Conservation (phyloP, 1,140 invertebrate species). For the honey bee (Apis mellifera) region Amel_HAv3.1 CM009936.2:16261501-16262000, state of each 20-base stretch:
- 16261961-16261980: not conserved
- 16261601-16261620: not conserved
- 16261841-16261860: not conserved
- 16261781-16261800: constrained; percentile 65
- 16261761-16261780: constrained; percentile 77
- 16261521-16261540: constrained; percentile 75
- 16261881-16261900: constrained; percentile 22
- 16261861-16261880: not conserved
- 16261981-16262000: not conserved
- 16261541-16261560: constrained; percentile 71
- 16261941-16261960: not conserved
- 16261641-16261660: constrained; percentile 10
- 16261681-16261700: constrained; percentile 79
- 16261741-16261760: constrained; percentile 78
- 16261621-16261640: not conserved
- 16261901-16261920: constrained; percentile 21
- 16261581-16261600: constrained; percentile 72
- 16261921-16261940: constrained; percentile 19
- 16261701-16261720: constrained; percentile 79
- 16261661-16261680: constrained; percentile 63
- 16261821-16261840: no score
- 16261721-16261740: constrained; percentile 78
- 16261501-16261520: constrained; percentile 76
- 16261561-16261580: constrained; percentile 72
- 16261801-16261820: constrained; percentile 27